Conservation (phyloP, 2,888 invertebrate genomes). For the Tetragonula carbonaria region DNA sequence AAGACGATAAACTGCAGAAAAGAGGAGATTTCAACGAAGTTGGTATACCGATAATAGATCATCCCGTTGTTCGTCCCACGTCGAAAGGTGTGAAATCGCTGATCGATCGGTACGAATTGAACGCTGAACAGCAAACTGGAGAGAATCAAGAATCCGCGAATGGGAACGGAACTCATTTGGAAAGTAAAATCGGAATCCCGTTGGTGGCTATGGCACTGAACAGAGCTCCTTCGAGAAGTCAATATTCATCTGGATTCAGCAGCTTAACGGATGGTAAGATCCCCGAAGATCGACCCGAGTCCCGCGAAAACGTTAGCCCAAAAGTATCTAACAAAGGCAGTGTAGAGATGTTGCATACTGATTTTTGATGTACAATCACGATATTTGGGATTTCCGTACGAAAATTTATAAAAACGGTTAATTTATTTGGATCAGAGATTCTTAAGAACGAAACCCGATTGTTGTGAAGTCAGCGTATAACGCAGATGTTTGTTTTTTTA, state of each 20-base stretch:
- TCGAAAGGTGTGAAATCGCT: constrained; percentile 62
- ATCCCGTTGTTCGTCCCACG: constrained; percentile 5
- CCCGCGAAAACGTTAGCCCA: constrained; percentile 56
- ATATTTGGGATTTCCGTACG: background rate
- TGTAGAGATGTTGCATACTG: constrained; percentile 71
- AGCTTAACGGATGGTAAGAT: constrained; percentile 71
- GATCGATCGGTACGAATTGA: constrained; percentile 65
- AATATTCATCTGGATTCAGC: constrained; percentile 77
- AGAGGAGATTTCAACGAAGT: constrained; percentile 81
- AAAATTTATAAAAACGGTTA: background rate
- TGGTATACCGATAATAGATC: constrained; percentile 78
- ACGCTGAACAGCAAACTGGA: constrained; percentile 39
- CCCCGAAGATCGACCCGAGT: constrained; percentile 11
- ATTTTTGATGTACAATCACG: constrained; percentile 65
- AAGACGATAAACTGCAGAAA: constrained; percentile 17
- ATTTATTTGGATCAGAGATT: background rate
- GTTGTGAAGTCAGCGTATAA: too few relatives aligned
- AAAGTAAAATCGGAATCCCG: constrained; percentile 64
- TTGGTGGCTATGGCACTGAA: constrained; percentile 62
- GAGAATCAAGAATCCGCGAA: constrained; percentile 61
- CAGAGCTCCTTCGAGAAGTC: constrained; percentile 74
- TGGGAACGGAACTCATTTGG: constrained; percentile 55
- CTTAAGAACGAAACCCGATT: background rate
- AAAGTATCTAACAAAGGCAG: constrained; percentile 53
- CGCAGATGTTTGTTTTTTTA: too few relatives aligned